Evolutionary conservation across 1,140 invertebrate genomes (phyloP), one percentile per base, ranked within the genome.

Genomic region (Potamilus streckersoni): DNA sequence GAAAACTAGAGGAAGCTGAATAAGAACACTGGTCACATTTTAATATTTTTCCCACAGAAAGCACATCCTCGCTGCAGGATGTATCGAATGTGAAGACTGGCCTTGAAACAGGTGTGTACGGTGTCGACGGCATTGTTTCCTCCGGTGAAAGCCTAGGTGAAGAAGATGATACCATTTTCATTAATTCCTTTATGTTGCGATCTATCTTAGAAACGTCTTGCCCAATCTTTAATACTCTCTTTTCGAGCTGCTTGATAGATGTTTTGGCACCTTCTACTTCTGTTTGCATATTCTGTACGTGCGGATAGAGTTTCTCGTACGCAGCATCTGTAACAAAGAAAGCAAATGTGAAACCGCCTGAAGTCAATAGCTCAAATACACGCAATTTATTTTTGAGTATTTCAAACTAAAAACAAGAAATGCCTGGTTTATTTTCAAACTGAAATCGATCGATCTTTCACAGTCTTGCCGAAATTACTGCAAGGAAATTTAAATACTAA

Each of bases 201-300:
- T 76, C 74, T 55, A 76, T 76, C 31, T 69, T n/a, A 67, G 56
- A 20, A 19, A 76, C 72, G 27, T 76, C 69, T 67, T 76, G 74
- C 55, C 74, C 57, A 19, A 76, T 76, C 61, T 59, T 76, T 16
- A 57, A 23, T 5, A 76, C 69, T 61, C 68, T 71, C 20, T 70
- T n/a, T 61, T 76, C 74, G 3, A 76, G 58, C 68, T 76, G 71
- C 23, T n/a, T 59, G 12, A 76, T 71, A 0, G 74, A 58, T 58
- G 74, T 20, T 49, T 76, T 76, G 13, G 74, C 72, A 8, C 74
- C 74, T 62, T 76, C 74, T 17, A 76, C 59, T 61, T 76, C 74
- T 19, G 64, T 76, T 66, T 76, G 74, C n/a, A 76, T 49, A 61
- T 71, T 76, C 61, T 76, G 74, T 1, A 76, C 69, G 57, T 76